Conservation (phyloP, 1,140 invertebrate species). For the Eurytemora carolleeae region DNA sequence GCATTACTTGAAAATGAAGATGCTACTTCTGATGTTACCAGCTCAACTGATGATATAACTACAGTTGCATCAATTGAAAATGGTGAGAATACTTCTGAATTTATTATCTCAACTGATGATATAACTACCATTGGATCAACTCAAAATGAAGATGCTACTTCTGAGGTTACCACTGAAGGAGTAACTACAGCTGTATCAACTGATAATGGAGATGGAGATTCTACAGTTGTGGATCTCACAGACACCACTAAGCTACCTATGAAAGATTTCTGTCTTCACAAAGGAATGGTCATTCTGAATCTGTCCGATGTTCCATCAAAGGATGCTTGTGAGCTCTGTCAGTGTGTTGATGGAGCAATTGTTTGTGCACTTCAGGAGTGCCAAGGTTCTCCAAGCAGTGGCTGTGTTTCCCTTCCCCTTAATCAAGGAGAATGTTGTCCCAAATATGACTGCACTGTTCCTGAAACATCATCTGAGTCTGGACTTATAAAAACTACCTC, state of each 20-base stretch:
- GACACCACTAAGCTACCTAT: background rate
- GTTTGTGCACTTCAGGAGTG: conserved; percentile 19
- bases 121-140: background rate
- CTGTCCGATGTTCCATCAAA: conserved; percentile 19
- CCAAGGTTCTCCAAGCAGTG: conserved; percentile 7
- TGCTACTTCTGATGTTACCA: background rate
- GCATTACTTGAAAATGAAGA: background rate
- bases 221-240: background rate
- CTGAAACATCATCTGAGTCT: background rate
- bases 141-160: background rate
- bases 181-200: background rate
- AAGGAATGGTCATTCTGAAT: conserved; percentile 21
- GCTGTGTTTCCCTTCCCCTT: background rate
- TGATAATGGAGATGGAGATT: background rate
- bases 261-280: conserved; percentile 19
- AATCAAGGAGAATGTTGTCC: conserved; percentile 5
- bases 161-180: background rate
- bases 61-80: background rate
- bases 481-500: background rate
- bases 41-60: background rate
- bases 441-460: background rate
- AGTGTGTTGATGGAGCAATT: conserved; percentile 18
- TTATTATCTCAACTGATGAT: background rate
- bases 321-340: conserved; percentile 21
- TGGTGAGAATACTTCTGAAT: background rate